phyloP scores from a whole-genome alignment of 2,888 invertebrate genomes.

The Esperia sulphurella region DNA sequence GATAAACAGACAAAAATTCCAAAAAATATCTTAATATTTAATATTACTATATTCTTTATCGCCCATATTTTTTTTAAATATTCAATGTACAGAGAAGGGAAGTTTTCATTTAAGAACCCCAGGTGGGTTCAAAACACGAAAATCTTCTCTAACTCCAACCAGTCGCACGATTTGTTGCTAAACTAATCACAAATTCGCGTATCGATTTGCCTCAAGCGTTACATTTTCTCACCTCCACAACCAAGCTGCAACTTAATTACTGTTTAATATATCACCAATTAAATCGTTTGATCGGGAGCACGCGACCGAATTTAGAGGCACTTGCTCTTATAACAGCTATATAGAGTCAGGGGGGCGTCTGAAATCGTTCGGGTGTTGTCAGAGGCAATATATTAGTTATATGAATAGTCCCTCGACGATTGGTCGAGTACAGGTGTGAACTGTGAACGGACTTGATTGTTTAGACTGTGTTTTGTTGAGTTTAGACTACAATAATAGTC shows the following conservation, averaged over 20 bases:
- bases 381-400: slow-evolving; percentile 24
- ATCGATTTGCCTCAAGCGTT: slow-evolving; percentile 37
- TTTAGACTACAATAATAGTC: no score
- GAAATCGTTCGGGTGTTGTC: slow-evolving; percentile 37
- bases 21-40: no score
- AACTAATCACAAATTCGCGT: not conserved
- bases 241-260: slow-evolving; percentile 67
- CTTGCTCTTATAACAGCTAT: not conserved
- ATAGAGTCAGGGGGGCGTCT: slow-evolving; percentile 25
- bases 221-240: slow-evolving; percentile 60
- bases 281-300: slow-evolving; percentile 63
- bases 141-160: not conserved
- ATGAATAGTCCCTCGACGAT: not conserved
- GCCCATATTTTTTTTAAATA: no score
- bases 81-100: no score
- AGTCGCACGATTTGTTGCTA: not conserved
- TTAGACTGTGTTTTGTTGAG: not conserved
- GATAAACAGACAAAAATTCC: no score
- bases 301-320: slow-evolving; percentile 40
- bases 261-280: slow-evolving; percentile 77
- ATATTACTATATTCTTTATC: no score
- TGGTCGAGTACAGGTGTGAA: not conserved
- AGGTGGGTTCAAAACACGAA: no score
- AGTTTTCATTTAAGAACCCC: no score
- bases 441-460: not conserved